phyloP scores from a whole-genome alignment of 2,888 invertebrate species.

The Patella ulyssiponensis region DNA sequence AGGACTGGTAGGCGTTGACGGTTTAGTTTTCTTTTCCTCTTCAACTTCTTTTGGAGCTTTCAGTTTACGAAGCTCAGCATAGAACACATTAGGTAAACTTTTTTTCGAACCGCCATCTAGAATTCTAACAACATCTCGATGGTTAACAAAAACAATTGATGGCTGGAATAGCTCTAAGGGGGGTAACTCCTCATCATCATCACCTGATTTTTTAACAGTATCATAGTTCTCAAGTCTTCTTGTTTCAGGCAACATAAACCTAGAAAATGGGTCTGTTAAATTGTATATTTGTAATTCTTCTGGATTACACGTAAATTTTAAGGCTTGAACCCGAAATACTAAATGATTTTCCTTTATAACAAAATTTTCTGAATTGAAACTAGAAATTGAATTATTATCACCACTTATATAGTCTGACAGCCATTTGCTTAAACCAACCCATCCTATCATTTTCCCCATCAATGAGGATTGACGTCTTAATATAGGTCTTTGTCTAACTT shows the following conservation, averaged over 20 bases:
- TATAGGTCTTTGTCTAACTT: background rate
- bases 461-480: slow-evolving; percentile 26
- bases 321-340: slow-evolving; percentile 51
- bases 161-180: slow-evolving; percentile 42
- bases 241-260: background rate
- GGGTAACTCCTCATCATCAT: background rate
- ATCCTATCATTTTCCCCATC: slow-evolving; percentile 30
- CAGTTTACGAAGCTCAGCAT: slow-evolving; percentile 54
- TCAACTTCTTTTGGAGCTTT: slow-evolving; percentile 50
- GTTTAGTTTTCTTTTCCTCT: slow-evolving; percentile 16
- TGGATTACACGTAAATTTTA: slow-evolving; percentile 27
- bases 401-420: background rate
- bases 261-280: background rate
- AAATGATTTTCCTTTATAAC: slow-evolving; percentile 37
- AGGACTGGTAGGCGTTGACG: slow-evolving; percentile 2
- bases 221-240: background rate
- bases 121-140: slow-evolving; percentile 45
- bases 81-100: slow-evolving; percentile 51
- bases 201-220: background rate
- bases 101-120: slow-evolving; percentile 38
- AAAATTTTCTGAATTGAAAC: slow-evolving; percentile 12
- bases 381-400: background rate
- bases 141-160: slow-evolving; percentile 56
- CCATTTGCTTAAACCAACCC: slow-evolving; percentile 17
- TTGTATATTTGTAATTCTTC: slow-evolving; percentile 15